Percentiles rank a stretch among this genome's conserved stretches.
These are phyloP conservation scores for Burhinus bistriatus DNA, from an alignment of 2,113 vertebrate genomes.

Conservation along the genomic window DNA sequence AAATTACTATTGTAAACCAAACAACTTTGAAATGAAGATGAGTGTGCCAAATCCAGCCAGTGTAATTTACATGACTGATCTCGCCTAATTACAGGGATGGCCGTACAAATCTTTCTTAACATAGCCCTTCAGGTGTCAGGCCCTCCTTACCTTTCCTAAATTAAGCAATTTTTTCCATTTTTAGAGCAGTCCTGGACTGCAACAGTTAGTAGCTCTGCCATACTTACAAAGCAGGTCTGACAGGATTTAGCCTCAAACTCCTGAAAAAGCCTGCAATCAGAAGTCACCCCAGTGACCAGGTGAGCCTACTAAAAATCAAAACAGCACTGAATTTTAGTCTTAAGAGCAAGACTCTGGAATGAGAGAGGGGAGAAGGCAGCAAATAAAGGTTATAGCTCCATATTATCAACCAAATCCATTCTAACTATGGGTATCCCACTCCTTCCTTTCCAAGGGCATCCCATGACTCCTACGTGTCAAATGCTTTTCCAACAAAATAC, in stretches of 20 bases:
- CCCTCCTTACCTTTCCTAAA: background rate
- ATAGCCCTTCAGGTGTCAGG: background rate
- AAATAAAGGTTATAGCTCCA: background rate
- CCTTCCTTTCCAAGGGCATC: background rate
- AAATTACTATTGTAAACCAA: background rate
- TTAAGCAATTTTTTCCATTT: constrained; percentile 4
- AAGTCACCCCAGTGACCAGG: background rate
- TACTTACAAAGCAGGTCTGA: background rate
- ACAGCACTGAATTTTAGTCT: background rate
- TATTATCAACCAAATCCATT: background rate
- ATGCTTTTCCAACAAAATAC: background rate
- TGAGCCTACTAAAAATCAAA: background rate
- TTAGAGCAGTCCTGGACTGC: background rate
- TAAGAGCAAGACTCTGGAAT: background rate
- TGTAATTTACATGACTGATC: background rate
- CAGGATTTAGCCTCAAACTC: background rate
- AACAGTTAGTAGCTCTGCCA: background rate
- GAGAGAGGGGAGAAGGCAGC: background rate
- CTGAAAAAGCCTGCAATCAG: background rate
- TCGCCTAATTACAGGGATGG: background rate
- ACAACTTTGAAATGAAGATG: background rate
- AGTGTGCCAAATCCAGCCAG: background rate
- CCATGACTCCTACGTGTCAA: background rate
- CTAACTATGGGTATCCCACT: background rate
- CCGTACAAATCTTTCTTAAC: background rate